Evolutionary conservation across 64 coral and sea anemone species (phyloP).

Genomic region (Anthopleura sola): DNA sequence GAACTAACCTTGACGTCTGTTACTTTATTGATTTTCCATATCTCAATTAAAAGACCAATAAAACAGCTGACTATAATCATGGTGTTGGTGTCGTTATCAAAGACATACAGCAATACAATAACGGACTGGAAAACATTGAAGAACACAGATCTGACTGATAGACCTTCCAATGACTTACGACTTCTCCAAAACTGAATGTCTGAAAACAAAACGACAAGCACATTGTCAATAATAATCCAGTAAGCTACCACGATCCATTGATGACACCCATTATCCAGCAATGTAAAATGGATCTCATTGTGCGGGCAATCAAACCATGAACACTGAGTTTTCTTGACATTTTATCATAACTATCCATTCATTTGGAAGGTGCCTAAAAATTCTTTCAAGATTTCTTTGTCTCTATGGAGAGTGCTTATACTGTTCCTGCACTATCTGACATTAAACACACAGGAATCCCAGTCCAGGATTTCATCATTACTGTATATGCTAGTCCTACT

Average conservation of each 20-base stretch:
- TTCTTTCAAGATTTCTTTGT: no score
- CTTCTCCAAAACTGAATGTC: slow-evolving; percentile 99
- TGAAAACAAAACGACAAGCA: not conserved
- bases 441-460: no score
- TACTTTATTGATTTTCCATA: slow-evolving; percentile 99
- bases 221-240: not conserved
- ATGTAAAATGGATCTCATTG: no score
- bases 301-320: no score
- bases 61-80: slow-evolving; percentile 91
- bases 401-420: no score
- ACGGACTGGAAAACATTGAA: slow-evolving; percentile 96
- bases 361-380: no score
- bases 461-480: no score
- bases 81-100: slow-evolving; percentile 96
- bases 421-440: no score
- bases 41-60: slow-evolving; percentile 94
- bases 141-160: slow-evolving; percentile 96
- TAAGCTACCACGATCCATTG: not conserved
- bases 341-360: no score
- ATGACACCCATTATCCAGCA: no score
- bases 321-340: no score
- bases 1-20: slow-evolving; percentile 78
- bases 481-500: no score
- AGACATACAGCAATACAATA: slow-evolving; percentile 87
- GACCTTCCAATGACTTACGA: slow-evolving; percentile 92